These are phyloP conservation scores for Rafetus swinhoei DNA, from an alignment of 2,113 vertebrate genomes.

Conservation along the genomic window DNA sequence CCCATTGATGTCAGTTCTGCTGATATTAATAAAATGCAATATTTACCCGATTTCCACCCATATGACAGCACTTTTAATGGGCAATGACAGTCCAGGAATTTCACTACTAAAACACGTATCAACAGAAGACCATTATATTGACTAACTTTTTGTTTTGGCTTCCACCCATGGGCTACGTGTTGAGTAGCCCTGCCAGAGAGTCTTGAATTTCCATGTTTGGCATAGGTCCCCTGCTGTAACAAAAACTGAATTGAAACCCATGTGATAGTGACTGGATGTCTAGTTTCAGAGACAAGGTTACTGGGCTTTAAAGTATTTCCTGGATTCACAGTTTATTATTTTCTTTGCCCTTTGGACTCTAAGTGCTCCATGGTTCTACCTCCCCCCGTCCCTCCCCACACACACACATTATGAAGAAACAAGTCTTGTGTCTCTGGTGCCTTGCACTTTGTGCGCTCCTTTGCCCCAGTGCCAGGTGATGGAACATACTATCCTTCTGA, in stretches of 20 bases:
- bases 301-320: not conserved
- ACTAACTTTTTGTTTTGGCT: too few relatives aligned
- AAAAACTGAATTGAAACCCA: not conserved
- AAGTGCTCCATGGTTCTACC: not conserved
- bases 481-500: not conserved
- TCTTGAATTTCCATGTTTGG: too few relatives aligned
- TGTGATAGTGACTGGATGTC: not conserved
- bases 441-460: not conserved
- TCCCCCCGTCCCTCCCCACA: not conserved
- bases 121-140: too few relatives aligned
- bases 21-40: too few relatives aligned
- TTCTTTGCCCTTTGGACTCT: not conserved
- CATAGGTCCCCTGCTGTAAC: too few relatives aligned
- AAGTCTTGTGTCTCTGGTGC: not conserved
- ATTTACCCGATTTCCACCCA: too few relatives aligned
- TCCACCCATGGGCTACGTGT: too few relatives aligned
- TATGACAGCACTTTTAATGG: too few relatives aligned
- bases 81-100: too few relatives aligned
- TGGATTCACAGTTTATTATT: not conserved
- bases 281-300: not conserved
- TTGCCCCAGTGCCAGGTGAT: not conserved
- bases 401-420: not conserved
- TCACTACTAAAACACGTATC: too few relatives aligned
- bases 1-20: too few relatives aligned
- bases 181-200: too few relatives aligned